Base-by-base conservation (phyloP, 2,888 invertebrate genomes). In the Agrotis segetum region DNA sequence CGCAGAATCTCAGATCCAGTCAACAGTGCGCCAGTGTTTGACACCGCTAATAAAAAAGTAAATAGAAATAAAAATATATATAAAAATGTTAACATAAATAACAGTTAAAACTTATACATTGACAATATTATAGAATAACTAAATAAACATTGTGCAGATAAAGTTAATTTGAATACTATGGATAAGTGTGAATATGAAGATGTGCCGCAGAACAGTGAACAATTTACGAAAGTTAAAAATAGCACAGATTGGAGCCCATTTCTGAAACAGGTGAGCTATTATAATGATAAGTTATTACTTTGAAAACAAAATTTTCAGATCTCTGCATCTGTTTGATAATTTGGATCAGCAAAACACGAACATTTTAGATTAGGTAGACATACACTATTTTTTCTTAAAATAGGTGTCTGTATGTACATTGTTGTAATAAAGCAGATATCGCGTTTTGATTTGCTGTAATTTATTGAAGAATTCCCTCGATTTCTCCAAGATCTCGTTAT, bases 191-290 rank as follows among this genome's bases (percentile, higher is more conserved):
- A 50, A 6, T 68, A 60, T 44, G 46, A n/a, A 34, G 61, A 58
- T 29, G 44, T 77, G 44, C 49, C 61, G 9, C 21, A 69, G 44
- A 58, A 62, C 17, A 24, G 58, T 72, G 62, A 76, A 55, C 49
- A 50, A 13, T 46, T 17, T 16, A 6, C 24, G 11, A 50, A 77
- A 24, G 17, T 40, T n/a, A 16, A 66, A 13, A 46, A 46, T 0
- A 49, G 17, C 2, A 55, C 14, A 6, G 5, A 59, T 16, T 71
- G 71, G 62, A 72, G 59, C 63, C 55, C 77, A 1, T 72, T 77
- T 50, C 16, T 66, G 11, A 76, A 49, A 66, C 76, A 77, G 62
- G 76, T 77, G 2, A n/a, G 50, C 40, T n/a, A n/a, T n/a, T 34
- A 9, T 34, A 34, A 29, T 5, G 29, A 29, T 29, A 29, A 29